These are phyloP conservation scores for Escarpia spicata DNA, from an alignment of 2,888 invertebrate species.

Conservation along the genomic window DNA sequence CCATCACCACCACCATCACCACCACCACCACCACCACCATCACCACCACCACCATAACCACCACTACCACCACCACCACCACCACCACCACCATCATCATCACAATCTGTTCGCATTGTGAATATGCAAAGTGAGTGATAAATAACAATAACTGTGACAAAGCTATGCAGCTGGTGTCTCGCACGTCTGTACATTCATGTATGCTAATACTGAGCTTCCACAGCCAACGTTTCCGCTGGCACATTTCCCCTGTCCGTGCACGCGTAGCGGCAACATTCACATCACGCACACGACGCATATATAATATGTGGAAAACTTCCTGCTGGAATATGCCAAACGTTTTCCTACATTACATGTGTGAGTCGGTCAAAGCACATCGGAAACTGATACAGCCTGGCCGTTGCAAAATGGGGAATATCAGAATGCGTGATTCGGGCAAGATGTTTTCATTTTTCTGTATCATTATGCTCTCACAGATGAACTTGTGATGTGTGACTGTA, in stretches of 20 bases:
- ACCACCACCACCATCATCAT: conserved; percentile 29
- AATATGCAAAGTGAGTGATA: not conserved
- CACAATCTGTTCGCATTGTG: conserved; percentile 8
- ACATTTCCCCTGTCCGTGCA: not conserved
- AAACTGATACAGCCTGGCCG: not conserved
- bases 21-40: conserved; percentile 30
- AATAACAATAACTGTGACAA: not conserved
- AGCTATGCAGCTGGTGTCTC: not conserved
- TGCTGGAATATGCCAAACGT: not conserved
- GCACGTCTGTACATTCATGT: not conserved
- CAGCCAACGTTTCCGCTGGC: not conserved
- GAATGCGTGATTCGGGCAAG: not conserved
- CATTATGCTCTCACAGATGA: not conserved
- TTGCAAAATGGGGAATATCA: not conserved
- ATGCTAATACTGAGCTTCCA: not conserved
- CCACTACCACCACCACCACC: conserved; percentile 30
- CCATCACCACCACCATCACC: conserved; percentile 30
- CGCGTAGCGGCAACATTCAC: not conserved
- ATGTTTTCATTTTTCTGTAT: not conserved
- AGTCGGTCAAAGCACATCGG: not conserved
- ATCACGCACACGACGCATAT: not conserved
- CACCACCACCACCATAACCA: conserved; percentile 31
- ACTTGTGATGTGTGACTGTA: not conserved
- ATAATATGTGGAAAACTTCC: not conserved
- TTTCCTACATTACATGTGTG: not conserved